Conservation (phyloP, 2,113 vertebrate species). For the Spermophilus dauricus region DNA sequence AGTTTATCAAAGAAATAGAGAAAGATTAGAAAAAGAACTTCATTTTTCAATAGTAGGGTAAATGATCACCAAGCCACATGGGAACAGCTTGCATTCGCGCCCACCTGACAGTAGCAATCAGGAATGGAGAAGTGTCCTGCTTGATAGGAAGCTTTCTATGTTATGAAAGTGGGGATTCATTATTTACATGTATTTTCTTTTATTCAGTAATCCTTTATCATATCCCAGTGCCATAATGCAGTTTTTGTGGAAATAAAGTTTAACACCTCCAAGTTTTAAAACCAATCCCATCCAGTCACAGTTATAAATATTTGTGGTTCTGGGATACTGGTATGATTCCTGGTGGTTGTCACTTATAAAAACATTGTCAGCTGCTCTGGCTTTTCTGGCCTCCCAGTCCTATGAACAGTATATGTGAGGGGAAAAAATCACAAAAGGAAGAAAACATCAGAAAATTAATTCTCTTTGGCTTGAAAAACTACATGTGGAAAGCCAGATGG, state of each 20-base stretch:
- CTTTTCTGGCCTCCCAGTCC: background rate
- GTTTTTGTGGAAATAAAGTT: slow-evolving; percentile 37
- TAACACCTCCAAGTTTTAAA: slow-evolving; percentile 52
- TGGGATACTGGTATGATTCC: background rate
- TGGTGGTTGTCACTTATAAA: background rate
- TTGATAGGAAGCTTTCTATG: background rate
- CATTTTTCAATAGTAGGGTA: background rate
- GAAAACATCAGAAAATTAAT: background rate
- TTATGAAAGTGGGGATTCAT: background rate
- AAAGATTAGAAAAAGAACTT: background rate
- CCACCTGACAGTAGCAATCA: background rate
- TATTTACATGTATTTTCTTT: background rate
- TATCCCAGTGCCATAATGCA: background rate
- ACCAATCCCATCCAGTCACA: background rate
- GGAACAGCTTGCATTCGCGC: background rate
- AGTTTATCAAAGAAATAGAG: background rate
- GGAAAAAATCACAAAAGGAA: background rate
- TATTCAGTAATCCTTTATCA: background rate
- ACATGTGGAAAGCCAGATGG: background rate
- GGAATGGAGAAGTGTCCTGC: slow-evolving; percentile 9
- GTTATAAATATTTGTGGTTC: background rate
- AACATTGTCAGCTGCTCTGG: background rate
- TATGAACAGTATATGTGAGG: background rate
- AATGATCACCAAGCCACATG: background rate
- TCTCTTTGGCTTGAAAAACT: background rate